Base-by-base conservation (phyloP, 2,113 vertebrate species). In the Aegotheles bennettii region DNA sequence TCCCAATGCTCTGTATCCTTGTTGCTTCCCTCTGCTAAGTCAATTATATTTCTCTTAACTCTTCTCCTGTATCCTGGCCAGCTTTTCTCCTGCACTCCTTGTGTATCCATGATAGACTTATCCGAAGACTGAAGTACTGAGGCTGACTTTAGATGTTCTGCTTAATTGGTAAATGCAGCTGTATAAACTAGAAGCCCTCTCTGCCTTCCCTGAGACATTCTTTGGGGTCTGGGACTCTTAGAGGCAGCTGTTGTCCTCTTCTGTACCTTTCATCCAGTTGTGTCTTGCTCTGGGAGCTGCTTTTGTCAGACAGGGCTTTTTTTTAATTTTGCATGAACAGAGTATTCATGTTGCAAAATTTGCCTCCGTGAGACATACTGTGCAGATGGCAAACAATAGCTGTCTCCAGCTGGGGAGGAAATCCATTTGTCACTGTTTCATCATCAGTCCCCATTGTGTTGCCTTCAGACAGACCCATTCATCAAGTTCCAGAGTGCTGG, bases 351-450 rank as follows among this genome's bases (percentile, higher is more conserved):
- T 94, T 92, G 90, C 90, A 92, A 94, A 94, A 94, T 71, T 36
- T 35, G 65, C 84, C 69, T 94, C 50, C 35, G 11, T 54, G 85
- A 94, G 84, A 61, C 84, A 36, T 48, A 23, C 47, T 78, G 56
- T 43, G 48, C 96, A 96, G 86, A 93, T 96, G 86, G 86, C 88
- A 93, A 94, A 93, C 87, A 95, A 96, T 87, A 81, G 76, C 57
- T 42, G 76, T 81, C 76, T 61, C 88, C 77, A 82, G 83, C 90
- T 3, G 0, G 20, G 61, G 42, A 96, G 90, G 86, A 95, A 96
- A 90, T 73, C 88, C 76, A 92, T 92, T 96, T 96, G 88, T 95
- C 80, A 94, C 77, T 23, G 6, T 94, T 96, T 96, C 92, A 87
- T 84, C 92, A 84, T 68, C 15, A 6, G 48, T 78, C 40, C 43